Percentiles rank a stretch among this genome's conserved stretches.
phyloP scores from a whole-genome alignment of 2,797 vertebrate species.

The Sebastes aleutianus region DNA sequence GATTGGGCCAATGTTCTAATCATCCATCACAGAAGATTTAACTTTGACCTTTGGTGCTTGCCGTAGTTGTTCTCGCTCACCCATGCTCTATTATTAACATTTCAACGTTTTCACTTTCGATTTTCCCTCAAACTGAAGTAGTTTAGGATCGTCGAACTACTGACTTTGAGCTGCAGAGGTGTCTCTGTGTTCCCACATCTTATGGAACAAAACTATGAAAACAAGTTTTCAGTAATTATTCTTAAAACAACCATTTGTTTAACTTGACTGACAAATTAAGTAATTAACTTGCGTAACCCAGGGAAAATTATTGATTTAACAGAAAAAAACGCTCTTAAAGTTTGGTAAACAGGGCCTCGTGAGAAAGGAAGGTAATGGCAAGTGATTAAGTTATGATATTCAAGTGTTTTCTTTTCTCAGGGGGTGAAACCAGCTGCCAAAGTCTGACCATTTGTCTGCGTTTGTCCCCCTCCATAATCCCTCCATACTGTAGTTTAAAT shows the following conservation, averaged over 20 bases:
- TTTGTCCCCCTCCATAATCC: slow-evolving; percentile 35
- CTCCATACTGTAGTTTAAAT: slow-evolving; percentile 27
- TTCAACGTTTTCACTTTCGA: not conserved
- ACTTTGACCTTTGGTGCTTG: not conserved
- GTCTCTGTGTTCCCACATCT: not conserved
- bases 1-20: not conserved
- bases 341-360: not conserved
- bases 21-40: not conserved
- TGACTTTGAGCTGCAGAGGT: not conserved
- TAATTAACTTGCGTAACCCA: not conserved
- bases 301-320: not conserved
- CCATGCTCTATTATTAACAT: not conserved
- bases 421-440: slow-evolving; percentile 13
- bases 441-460: slow-evolving; percentile 29
- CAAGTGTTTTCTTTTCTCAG: not conserved
- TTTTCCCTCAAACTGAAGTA: not conserved
- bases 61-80: not conserved
- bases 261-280: not conserved
- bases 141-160: not conserved
- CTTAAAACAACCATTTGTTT: not conserved
- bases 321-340: not conserved
- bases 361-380: not conserved
- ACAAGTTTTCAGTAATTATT: not conserved
- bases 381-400: not conserved
- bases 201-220: not conserved